Percentiles rank a stretch among this genome's conserved stretches.
phyloP scores from a whole-genome alignment of 2,888 invertebrate species.

The Netelia inedita region DNA sequence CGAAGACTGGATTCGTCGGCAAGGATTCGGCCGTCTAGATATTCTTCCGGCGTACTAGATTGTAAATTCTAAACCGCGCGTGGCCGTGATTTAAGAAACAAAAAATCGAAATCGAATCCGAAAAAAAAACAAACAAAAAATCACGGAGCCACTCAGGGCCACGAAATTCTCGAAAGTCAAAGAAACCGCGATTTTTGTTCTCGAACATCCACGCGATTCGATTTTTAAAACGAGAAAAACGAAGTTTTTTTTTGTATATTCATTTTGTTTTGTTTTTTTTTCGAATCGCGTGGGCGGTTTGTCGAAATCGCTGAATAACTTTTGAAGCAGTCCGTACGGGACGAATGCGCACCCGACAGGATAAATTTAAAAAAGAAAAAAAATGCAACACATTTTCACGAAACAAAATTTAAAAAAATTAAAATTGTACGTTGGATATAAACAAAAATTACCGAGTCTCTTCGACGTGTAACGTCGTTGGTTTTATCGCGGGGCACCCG shows the following conservation, averaged over 20 bases:
- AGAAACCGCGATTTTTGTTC: conserved; percentile 54
- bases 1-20: conserved; percentile 94
- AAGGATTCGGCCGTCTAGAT: conserved; percentile 95
- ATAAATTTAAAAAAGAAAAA: conserved; percentile 31
- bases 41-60: conserved; percentile 85
- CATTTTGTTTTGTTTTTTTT: conserved; percentile 21
- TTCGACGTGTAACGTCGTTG: conserved; percentile 52
- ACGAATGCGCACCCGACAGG: conserved; percentile 58
- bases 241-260: conserved; percentile 5
- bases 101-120: conserved; percentile 22
- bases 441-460: not conserved
- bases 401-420: conserved; percentile 35
- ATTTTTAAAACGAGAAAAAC: not conserved
- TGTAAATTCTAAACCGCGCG: conserved; percentile 80
- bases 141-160: conserved; percentile 31
- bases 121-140: conserved; percentile 41
- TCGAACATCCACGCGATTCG: conserved; percentile 28
- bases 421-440: not conserved
- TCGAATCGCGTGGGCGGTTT: conserved; percentile 33
- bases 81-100: conserved; percentile 51
- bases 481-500: not conserved
- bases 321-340: conserved; percentile 56
- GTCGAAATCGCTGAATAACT: conserved; percentile 53
- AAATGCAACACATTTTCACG: conserved; percentile 25
- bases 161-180: conserved; percentile 59